These are phyloP conservation scores for Tylochromis polylepis DNA, from an alignment of 2,113 vertebrate genomes.

Conservation along the genomic window DNA sequence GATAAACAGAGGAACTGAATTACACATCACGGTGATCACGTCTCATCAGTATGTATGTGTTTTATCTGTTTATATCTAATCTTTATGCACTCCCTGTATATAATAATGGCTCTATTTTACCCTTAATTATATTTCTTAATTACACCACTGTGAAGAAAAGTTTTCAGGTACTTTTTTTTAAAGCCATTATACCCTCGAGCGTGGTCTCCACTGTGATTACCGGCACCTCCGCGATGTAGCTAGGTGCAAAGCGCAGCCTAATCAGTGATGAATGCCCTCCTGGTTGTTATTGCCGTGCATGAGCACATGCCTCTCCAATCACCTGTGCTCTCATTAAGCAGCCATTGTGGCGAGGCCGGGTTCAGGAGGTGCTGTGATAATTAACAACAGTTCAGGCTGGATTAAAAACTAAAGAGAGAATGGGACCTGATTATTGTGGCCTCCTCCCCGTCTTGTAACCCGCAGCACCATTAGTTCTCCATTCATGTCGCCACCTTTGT, in stretches of 20 bases:
- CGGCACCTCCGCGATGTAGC: neutral
- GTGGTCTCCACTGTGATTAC: slow-evolving; percentile 11
- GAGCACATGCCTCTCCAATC: slow-evolving; percentile 39
- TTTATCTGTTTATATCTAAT: neutral
- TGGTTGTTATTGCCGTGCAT: neutral
- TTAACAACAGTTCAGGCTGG: slow-evolving; percentile 30
- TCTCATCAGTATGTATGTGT: neutral
- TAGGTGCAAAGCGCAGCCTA: neutral
- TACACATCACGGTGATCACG: neutral
- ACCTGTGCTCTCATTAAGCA: slow-evolving; percentile 52
- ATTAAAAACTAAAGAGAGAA: slow-evolving; percentile 43
- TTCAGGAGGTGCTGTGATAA: slow-evolving; percentile 47
- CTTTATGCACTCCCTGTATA: neutral
- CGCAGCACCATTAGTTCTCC: neutral
- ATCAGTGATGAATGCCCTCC: slow-evolving; percentile 27
- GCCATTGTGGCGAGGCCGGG: slow-evolving; percentile 25
- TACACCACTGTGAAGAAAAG: neutral
- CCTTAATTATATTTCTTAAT: neutral
- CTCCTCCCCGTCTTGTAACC: slow-evolving; percentile 22
- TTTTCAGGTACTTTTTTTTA: neutral
- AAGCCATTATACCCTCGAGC: neutral
- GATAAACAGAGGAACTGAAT: neutral
- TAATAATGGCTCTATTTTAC: neutral
- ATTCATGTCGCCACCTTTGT: neutral
- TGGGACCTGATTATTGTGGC: slow-evolving; percentile 43